These are phyloP conservation scores for Pimephales promelas DNA, from an alignment of 2,113 vertebrate species.

Conservation along the genomic window DNA sequence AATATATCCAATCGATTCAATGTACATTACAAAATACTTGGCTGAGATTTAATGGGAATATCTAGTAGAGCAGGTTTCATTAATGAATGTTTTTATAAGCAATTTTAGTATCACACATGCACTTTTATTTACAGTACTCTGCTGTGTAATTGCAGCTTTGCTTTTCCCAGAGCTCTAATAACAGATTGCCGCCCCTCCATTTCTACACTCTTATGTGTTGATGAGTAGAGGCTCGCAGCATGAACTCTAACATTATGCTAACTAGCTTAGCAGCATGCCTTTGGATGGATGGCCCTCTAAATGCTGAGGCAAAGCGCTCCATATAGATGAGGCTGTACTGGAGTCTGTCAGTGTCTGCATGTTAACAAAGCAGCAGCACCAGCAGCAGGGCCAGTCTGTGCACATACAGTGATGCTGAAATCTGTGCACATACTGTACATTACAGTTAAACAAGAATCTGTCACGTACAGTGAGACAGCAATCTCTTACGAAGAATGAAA, in stretches of 20 bases:
- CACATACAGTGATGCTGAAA: neutral
- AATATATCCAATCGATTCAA: conserved; percentile 21
- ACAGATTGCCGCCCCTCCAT: conserved; percentile 36
- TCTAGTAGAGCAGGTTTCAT: neutral
- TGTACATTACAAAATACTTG: conserved; percentile 18
- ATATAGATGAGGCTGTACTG: conserved; percentile 53
- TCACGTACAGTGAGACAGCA: neutral
- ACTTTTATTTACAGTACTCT: conserved; percentile 39
- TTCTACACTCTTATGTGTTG: conserved; percentile 42
- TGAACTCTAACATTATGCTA: conserved; percentile 58
- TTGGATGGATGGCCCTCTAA: conserved; percentile 46
- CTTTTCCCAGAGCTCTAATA: conserved; percentile 48
- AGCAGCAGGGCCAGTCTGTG: neutral
- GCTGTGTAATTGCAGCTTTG: conserved; percentile 24
- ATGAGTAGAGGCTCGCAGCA: conserved; percentile 42
- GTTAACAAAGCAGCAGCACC: neutral
- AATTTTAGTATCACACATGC: neutral
- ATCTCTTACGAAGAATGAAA: neutral
- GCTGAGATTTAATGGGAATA: conserved; percentile 21
- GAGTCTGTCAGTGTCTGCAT: conserved; percentile 12
- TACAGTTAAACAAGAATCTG: neutral
- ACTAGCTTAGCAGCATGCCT: conserved; percentile 48
- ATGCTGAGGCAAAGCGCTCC: conserved; percentile 33
- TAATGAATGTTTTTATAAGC: neutral
- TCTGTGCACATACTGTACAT: neutral